phyloP scores from a whole-genome alignment of 2,888 invertebrate genomes.

The Drosophila prolongata region DNA sequence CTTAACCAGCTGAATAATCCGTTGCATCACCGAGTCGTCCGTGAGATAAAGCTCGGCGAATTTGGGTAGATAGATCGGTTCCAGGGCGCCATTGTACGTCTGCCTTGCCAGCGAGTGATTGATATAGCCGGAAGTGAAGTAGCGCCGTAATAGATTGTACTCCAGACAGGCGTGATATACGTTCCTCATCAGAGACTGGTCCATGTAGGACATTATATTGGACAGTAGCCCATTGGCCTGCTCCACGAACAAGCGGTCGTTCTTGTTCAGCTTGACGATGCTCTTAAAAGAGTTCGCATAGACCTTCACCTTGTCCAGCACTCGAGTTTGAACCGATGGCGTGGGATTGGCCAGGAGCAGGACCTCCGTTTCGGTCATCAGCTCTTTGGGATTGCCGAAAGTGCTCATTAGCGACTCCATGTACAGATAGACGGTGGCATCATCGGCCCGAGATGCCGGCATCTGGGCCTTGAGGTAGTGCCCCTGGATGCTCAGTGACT shows the following conservation, averaged over 20 bases:
- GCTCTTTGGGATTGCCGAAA: conserved; percentile 57
- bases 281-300: conserved; percentile 67
- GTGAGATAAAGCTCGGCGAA: conserved; percentile 66
- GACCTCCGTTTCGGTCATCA: conserved; percentile 56
- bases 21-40: conserved; percentile 65
- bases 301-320: conserved; percentile 58
- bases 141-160: conserved; percentile 64
- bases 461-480: conserved; percentile 59
- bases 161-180: conserved; percentile 72
- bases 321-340: conserved; percentile 34
- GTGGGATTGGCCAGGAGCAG: conserved; percentile 54
- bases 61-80: conserved; percentile 59
- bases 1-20: conserved; percentile 54
- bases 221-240: conserved; percentile 64
- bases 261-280: conserved; percentile 63
- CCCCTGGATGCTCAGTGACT: conserved; percentile 64
- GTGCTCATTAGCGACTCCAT: conserved; percentile 70
- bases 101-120: background rate
- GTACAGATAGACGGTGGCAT: conserved; percentile 65
- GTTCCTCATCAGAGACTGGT: conserved; percentile 45
- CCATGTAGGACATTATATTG: conserved; percentile 56
- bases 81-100: conserved; percentile 9
- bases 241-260: conserved; percentile 70
- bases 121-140: conserved; percentile 39
- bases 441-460: conserved; percentile 54